Evolutionary conservation across 92 coral and sea anemone species (phyloP).

Genomic region (Micromussa lordhowensis): DNA sequence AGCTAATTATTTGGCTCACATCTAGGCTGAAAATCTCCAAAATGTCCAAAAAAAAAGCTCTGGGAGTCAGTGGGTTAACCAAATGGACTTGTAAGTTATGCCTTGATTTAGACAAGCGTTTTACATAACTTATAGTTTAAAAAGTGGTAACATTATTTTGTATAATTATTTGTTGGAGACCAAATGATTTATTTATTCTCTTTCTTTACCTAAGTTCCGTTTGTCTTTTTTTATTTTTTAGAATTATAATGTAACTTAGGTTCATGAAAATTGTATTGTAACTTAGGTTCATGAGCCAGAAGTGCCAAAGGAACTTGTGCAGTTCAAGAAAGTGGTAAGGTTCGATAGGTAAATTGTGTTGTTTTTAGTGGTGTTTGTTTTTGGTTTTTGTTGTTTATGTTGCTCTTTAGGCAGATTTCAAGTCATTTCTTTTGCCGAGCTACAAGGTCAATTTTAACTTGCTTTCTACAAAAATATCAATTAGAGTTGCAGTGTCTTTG

Average conservation of each 20-base stretch:
- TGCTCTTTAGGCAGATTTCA: not conserved
- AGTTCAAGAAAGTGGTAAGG: constrained; percentile 62
- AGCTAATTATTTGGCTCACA: too few species aligned
- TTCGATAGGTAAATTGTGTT: not conserved
- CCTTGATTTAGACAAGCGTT: not conserved
- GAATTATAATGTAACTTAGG: not conserved
- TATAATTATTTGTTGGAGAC: not conserved
- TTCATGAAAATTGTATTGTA: not conserved
- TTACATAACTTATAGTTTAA: too few species aligned
- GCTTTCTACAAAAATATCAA: too few species aligned
- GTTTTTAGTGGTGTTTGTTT: not conserved
- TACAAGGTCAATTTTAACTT: too few species aligned
- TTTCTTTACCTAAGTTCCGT: too few species aligned
- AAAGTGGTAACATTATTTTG: too few species aligned
- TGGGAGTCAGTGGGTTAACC: too few species aligned
- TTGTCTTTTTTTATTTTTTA: too few species aligned
- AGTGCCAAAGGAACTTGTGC: constrained; percentile 84
- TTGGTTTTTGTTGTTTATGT: not conserved
- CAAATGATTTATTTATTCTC: not conserved
- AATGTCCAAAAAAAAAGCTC: too few species aligned
- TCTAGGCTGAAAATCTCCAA: too few species aligned
- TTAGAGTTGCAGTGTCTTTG: too few species aligned
- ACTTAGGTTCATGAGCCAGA: constrained; percentile 92
- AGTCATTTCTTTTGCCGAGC: too few species aligned
- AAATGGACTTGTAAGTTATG: not conserved